Conservation (phyloP, 2,888 invertebrate genomes). For the Xylophagus ater region DNA sequence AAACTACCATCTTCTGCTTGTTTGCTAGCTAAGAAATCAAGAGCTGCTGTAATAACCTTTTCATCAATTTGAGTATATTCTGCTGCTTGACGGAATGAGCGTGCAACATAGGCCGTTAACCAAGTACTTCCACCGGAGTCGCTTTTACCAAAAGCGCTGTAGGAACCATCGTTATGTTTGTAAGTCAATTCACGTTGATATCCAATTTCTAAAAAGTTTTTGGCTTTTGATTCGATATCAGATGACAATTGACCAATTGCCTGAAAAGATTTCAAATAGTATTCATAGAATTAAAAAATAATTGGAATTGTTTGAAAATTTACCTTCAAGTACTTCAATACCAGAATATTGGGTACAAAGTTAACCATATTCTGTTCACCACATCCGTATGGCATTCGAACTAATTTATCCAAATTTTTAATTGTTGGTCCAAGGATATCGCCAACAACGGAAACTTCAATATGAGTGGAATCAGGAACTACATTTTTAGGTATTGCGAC, state of each 20-base stretch:
- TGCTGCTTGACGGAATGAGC: conserved; percentile 63
- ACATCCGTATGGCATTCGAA: conserved; percentile 76
- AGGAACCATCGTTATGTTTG: conserved; percentile 62
- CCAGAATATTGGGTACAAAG: conserved; percentile 80
- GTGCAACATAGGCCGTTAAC: conserved; percentile 76
- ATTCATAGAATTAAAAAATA: conserved; percentile 27
- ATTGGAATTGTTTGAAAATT: conserved; percentile 52
- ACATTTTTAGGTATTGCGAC: conserved; percentile 67
- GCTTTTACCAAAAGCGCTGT: conserved; percentile 66
- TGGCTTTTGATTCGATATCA: conserved; percentile 49
- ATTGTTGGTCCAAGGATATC: conserved; percentile 69
- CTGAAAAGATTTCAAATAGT: conserved; percentile 22
- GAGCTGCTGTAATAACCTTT: conserved; percentile 50
- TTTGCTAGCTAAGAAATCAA: conserved; percentile 54
- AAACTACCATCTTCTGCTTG: conserved; percentile 69
- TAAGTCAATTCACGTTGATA: conserved; percentile 71
- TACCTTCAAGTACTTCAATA: conserved; percentile 73
- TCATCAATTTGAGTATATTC: conserved; percentile 61
- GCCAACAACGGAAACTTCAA: conserved; percentile 54
- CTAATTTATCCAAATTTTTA: conserved; percentile 60
- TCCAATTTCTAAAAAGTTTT: conserved; percentile 46
- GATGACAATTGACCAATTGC: conserved; percentile 55
- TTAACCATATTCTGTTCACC: conserved; percentile 90
- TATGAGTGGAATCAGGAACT: conserved; percentile 58
- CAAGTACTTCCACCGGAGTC: conserved; percentile 59